Evolutionary conservation across 2,888 invertebrate species (phyloP), one percentile per base, ranked within the genome.

Genomic region (Elysia crispata): DNA sequence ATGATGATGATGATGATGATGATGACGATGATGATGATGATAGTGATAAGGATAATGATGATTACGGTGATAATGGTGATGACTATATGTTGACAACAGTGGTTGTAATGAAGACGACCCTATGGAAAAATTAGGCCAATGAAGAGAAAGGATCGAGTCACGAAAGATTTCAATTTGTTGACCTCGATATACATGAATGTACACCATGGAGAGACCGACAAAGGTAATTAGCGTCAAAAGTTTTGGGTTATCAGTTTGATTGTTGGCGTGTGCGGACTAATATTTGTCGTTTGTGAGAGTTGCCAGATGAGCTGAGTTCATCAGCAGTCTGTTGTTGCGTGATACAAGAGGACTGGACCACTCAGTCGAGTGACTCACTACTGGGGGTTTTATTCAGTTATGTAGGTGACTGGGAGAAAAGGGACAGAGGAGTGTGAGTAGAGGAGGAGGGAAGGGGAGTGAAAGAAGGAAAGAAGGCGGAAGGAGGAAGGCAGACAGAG

Each of bases 1-100:
- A 60, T 60, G 60, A 60, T 60, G 60, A 60, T 60, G 25, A 60
- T 60, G 60, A 60, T 60, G 25, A 60, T 60, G 25, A 60, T 60
- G 25, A 60, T 60, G 60, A 15, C 15, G 60, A 60, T 60, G 60
- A 60, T 60, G 60, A 60, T 23, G 60, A 23, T n/a, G 60, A 23
- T 60, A 6, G 6, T 60, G n/a, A 60, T 23, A 23, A 66, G 1
- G 30, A 66, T 66, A 6, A 66, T 66, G 30, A 66, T 66, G 30
- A 66, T 30, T 3, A 66, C 25, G 67, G 25, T 66, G 67, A 66
- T 66, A 28, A 66, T 66, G 67, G 25, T 66, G 67, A 66, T 66
- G 67, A 66, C 25, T 11, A 66, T 66, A 66, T 28, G 67, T 18
- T 66, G 67, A 66, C 25, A 28, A 66, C 25, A 28, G 25, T 66